Evolutionary conservation across 2,113 vertebrate species (phyloP), one percentile per base, ranked within the genome.

Genomic region (Corvus hawaiiensis): DNA sequence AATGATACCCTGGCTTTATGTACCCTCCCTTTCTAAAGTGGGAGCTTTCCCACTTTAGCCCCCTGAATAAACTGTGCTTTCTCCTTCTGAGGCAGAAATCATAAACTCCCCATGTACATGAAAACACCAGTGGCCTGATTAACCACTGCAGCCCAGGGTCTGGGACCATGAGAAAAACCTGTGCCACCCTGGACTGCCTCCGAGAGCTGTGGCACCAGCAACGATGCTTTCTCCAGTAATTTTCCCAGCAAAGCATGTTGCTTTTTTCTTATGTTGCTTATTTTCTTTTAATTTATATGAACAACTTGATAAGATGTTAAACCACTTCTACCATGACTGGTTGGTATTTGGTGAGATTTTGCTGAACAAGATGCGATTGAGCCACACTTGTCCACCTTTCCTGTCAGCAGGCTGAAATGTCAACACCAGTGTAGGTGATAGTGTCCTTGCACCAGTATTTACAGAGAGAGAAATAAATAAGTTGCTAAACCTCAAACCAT

Each of bases 371-470:
- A 48, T 16, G 19, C 26, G 44, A 81, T 35, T 82, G 69, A 82
- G 44, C 48, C 79, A 90, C 41, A 9, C n/a, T 85, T 23, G 32
- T 59, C 46, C 61, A 49, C 41, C 20, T 83, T 79, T 48, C 37
- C 83, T 93, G 82, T 85, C 72, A 86, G 82, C 67, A 94, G 58
- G 63, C 51, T 89, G 80, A 83, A 88, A 68, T n/a, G 83, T 67
- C 92, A 95, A 88, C 49, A 95, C 35, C 44, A 58, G 49, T 11
- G 15, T 19, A 78, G 77, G 39, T 73, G 79, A 95, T 88, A 88
- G 90, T 78, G 76, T 90, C 84, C 93, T 89, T 87, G 86, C 69
- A 92, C 79, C 80, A 66, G 59, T 88, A 84, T 97, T 96, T 96
- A 56, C 91, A 89, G 35, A 93, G 71, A 66, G 49, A 83, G 83